These are phyloP conservation scores for Drosophila varians DNA, from an alignment of 1,140 invertebrate species.

Conservation along the genomic window DNA sequence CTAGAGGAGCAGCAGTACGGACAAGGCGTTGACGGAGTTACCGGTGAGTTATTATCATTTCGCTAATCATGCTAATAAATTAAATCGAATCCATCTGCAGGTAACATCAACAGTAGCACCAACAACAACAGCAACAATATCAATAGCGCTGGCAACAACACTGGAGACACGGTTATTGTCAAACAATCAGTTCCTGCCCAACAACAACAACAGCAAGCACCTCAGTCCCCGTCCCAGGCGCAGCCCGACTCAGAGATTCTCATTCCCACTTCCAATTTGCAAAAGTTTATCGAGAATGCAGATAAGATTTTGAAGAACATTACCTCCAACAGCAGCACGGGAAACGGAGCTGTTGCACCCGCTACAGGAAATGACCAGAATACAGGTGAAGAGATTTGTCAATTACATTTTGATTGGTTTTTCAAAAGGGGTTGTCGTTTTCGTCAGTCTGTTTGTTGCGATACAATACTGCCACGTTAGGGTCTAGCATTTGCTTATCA, in stretches of 20 bases:
- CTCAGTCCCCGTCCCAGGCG: constrained; percentile 13
- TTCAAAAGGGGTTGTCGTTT: neutral
- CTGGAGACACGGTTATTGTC: constrained; percentile 40
- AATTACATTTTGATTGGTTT: neutral
- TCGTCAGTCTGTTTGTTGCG: neutral
- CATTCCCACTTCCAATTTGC: constrained; percentile 81
- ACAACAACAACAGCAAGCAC: constrained; percentile 34
- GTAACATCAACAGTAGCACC: constrained; percentile 68
- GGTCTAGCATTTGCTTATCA: constrained; percentile 12
- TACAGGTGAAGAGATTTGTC: constrained; percentile 32
- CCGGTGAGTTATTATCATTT: constrained; percentile 46
- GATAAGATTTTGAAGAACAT: constrained; percentile 83
- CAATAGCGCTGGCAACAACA: constrained; percentile 44
- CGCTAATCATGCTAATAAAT: constrained; percentile 31
- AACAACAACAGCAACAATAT: constrained; percentile 32
- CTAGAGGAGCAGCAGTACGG: constrained; percentile 73
- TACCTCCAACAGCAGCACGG: constrained; percentile 60
- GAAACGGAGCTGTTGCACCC: constrained; percentile 11
- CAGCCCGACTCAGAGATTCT: constrained; percentile 70
- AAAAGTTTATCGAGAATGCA: constrained; percentile 82
- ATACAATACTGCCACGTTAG: neutral
- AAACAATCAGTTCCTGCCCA: constrained; percentile 45
- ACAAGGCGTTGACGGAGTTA: constrained; percentile 65
- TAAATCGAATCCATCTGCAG: constrained; percentile 22
- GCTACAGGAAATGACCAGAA: constrained; percentile 48